These are phyloP conservation scores for Peromyscus maniculatus DNA, from an alignment of 2,113 vertebrate species.

Conservation along the genomic window DNA sequence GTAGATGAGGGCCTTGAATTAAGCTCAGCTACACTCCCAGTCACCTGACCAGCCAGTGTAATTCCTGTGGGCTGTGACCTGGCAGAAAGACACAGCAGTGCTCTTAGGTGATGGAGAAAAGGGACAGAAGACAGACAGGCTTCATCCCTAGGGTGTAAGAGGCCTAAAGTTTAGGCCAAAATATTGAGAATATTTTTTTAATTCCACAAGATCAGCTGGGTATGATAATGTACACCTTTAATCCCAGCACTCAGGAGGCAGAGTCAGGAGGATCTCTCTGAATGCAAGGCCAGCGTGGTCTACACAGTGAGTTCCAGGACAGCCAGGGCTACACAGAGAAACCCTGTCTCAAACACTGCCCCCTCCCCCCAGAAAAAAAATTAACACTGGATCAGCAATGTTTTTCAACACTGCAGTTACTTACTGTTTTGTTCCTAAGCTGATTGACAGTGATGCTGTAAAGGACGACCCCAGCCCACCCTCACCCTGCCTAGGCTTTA, in stretches of 20 bases:
- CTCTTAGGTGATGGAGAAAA: background rate
- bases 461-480: slow-evolving; percentile 77
- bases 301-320: background rate
- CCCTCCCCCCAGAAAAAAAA: background rate
- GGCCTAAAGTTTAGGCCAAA: slow-evolving; percentile 62
- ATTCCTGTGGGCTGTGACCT: background rate
- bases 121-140: background rate
- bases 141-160: background rate
- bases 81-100: background rate
- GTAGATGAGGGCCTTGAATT: slow-evolving; percentile 31
- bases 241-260: background rate
- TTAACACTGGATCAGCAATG: slow-evolving; percentile 35
- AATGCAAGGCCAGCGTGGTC: background rate
- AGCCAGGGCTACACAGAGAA: background rate
- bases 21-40: background rate
- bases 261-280: background rate
- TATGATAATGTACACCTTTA: background rate
- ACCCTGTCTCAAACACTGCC: background rate
- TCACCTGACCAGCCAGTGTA: slow-evolving; percentile 20
- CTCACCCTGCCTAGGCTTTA: slow-evolving; percentile 2
- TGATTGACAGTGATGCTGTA: slow-evolving; percentile 80
- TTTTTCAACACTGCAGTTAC: slow-evolving; percentile 47
- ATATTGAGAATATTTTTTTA: background rate
- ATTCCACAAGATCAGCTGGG: background rate
- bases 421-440: slow-evolving; percentile 77